These are phyloP conservation scores for Arothron firmamentum DNA, from an alignment of 2,113 vertebrate species.

Conservation along the genomic window DNA sequence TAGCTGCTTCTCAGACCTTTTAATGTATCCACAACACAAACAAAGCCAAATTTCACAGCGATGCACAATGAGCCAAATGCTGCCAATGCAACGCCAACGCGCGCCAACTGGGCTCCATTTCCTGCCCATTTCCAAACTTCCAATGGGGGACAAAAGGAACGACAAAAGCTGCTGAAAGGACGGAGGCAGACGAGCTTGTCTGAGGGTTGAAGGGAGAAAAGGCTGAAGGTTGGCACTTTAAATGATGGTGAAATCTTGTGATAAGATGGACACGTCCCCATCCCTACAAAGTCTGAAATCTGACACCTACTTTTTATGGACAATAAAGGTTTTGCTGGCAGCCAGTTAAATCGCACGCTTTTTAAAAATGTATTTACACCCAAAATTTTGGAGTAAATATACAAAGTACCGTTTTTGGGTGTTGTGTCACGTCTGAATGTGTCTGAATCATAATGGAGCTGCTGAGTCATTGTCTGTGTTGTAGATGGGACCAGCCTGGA, in stretches of 20 bases:
- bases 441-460: constrained; percentile 27
- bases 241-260: constrained; percentile 1
- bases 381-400: not conserved
- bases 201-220: not conserved
- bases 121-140: constrained; percentile 18
- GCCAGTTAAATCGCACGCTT: too few relatives aligned
- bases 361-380: too few relatives aligned
- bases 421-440: not conserved
- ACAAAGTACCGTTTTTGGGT: not conserved
- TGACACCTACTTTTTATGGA: too few relatives aligned
- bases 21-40: constrained; percentile 26
- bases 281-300: too few relatives aligned
- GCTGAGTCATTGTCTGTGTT: constrained; percentile 49
- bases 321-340: too few relatives aligned
- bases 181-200: constrained; percentile 15
- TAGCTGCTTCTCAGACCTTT: constrained; percentile 26
- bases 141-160: too few relatives aligned
- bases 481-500: constrained; percentile 63
- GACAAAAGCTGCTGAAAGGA: constrained; percentile 1
- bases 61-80: constrained; percentile 24
- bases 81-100: constrained; percentile 55
- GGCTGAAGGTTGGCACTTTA: constrained; percentile 11
- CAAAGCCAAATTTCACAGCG: constrained; percentile 39
- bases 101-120: constrained; percentile 56
- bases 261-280: too few relatives aligned